These are phyloP conservation scores for Halichoerus grypus DNA, from an alignment of 2,113 vertebrate species.

Conservation along the genomic window DNA sequence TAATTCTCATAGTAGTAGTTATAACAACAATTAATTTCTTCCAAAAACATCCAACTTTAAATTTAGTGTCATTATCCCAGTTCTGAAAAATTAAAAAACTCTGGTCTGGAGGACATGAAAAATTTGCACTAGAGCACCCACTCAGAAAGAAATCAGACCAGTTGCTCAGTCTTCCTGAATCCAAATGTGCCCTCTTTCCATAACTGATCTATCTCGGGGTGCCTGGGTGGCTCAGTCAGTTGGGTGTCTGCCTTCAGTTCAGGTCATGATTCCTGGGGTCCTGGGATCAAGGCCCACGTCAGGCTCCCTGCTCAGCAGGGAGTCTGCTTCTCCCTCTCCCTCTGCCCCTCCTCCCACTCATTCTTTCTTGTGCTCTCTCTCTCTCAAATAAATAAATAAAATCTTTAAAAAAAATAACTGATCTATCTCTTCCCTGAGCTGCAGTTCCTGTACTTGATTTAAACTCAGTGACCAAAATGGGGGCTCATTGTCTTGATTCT, in stretches of 20 bases:
- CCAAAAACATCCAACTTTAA: not conserved
- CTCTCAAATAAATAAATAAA: not conserved
- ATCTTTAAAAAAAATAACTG: not conserved
- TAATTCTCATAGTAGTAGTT: not conserved
- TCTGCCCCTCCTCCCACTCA: not conserved
- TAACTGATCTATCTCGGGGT: not conserved
- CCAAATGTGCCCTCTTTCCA: not conserved
- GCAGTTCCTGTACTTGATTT: not conserved
- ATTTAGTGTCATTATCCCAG: not conserved
- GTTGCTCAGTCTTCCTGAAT: not conserved
- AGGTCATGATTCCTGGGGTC: not conserved
- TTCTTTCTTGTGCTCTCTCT: not conserved
- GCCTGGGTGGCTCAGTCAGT: not conserved
- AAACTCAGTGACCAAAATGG: not conserved
- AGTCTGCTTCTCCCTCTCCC: not conserved
- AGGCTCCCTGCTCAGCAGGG: not conserved
- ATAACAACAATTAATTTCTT: not conserved
- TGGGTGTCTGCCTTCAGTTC: not conserved
- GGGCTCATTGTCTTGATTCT: not conserved
- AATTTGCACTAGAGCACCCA: not conserved
- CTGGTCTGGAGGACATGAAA: not conserved
- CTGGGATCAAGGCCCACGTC: not conserved
- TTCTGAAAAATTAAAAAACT: not conserved
- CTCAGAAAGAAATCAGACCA: not conserved
- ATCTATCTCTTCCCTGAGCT: not conserved